Evolutionary conservation across 37 sponge, comb jelly and placozoan species (phyloP), one percentile per base, ranked within the genome.

Genomic region (Crambe crambe): DNA sequence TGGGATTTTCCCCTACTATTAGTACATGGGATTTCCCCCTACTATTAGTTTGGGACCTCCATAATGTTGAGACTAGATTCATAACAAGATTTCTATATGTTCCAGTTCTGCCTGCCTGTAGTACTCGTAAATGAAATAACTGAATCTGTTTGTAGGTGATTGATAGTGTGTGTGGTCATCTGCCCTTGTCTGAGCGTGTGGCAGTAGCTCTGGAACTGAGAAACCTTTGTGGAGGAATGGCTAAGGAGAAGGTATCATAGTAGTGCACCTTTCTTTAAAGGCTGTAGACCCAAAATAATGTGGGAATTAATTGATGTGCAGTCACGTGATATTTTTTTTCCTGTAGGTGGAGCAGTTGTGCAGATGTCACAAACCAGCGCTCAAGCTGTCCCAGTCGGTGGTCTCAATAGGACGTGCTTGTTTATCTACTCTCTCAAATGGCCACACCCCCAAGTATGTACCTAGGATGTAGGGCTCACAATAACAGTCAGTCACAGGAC

Each of bases 261-360:
- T n/a, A n/a, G n/a, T n/a, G n/a, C n/a, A 36, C 6, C 21, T 73
- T 17, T 70, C 23, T 74, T 9, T 35, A 60, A 15, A 47, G 51
- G 6, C 6, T 47, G 51, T 47, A 47, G 51, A 15, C 51, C n/a
- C n/a, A n/a, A n/a, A n/a, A n/a, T n/a, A n/a, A n/a, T n/a, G n/a
- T n/a, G n/a, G n/a, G n/a, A n/a, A n/a, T n/a, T n/a, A n/a, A n/a
- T n/a, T n/a, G n/a, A 47, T 47, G 51, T 12, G 12, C 12, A 47
- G 6, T 47, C 10, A 15, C 51, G 12, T 47, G 6, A 12, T 47
- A 47, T 47, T 6, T 42, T 39, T 17, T 31, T 61, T 25, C 0
- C 61, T 75, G 1, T 65, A 91, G 91, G 91, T 86, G 57, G 73
- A 86, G 42, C 73, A 86, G 35, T 73, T 86, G 22, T 86, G 87